Conservation (phyloP, 1,140 invertebrate species). For the Ips typographus region DNA sequence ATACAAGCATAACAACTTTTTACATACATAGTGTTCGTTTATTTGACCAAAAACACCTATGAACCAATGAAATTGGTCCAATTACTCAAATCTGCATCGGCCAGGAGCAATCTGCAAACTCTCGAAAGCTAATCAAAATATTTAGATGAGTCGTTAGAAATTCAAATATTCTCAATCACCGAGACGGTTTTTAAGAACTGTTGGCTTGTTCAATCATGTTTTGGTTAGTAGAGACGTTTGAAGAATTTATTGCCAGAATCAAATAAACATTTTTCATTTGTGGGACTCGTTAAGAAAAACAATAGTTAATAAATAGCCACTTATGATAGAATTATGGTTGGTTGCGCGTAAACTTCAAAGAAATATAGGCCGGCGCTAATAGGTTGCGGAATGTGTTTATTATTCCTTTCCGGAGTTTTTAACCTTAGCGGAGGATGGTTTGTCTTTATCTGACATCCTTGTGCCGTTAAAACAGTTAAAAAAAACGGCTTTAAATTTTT, state of each 20-base stretch:
- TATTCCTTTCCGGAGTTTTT: constrained; percentile 7
- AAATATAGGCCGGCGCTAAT: neutral
- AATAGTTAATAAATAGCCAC: constrained; percentile 34
- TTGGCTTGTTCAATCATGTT: constrained; percentile 34
- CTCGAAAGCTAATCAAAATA: constrained; percentile 30
- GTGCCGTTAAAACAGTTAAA: no score
- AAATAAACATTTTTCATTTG: constrained; percentile 35
- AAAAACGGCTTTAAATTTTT: no score
- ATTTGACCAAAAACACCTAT: no score
- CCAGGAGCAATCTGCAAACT: constrained; percentile 15
- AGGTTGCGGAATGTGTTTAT: constrained; percentile 5
- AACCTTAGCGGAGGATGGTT: no score
- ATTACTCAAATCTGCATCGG: constrained; percentile 9
- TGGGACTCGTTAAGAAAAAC: constrained; percentile 25
- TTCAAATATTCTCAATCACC: constrained; percentile 30
- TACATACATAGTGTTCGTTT: no score
- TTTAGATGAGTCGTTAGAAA: constrained; percentile 25
- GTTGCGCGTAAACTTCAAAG: constrained; percentile 20
- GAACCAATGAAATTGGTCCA: no score
- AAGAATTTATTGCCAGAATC: constrained; percentile 31
- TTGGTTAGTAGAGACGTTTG: constrained; percentile 31
- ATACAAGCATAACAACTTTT: no score
- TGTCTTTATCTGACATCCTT: no score
- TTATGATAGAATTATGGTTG: constrained; percentile 33
- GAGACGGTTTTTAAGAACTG: constrained; percentile 25